Evolutionary conservation across 30 jellyfish, hydroid and myxozoan species (phyloP).

Genomic region (Pelagia noctiluca): DNA sequence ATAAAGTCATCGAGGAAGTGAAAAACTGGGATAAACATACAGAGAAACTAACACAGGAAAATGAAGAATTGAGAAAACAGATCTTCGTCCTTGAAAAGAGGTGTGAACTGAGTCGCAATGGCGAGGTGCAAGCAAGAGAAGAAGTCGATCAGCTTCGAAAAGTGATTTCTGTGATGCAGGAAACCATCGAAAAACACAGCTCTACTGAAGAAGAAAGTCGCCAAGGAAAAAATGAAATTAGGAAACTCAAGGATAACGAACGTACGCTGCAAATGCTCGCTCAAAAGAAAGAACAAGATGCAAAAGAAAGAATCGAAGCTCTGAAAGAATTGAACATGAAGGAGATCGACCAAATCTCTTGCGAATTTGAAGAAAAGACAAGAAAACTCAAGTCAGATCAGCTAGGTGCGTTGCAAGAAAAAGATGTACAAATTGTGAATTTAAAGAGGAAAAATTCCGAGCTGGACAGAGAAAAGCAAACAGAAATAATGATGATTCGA

Average conservation of each 20-base stretch:
- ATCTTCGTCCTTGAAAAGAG: slow-evolving; percentile 31
- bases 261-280: not conserved
- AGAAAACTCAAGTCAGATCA: not conserved
- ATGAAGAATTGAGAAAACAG: slow-evolving; percentile 36
- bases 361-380: slow-evolving; percentile 34
- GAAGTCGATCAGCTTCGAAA: slow-evolving; percentile 61
- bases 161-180: slow-evolving; percentile 37
- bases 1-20: slow-evolving; percentile 39
- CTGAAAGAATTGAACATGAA: slow-evolving; percentile 15
- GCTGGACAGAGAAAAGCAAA: slow-evolving; percentile 38
- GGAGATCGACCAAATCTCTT: slow-evolving; percentile 1
- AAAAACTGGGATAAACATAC: slow-evolving; percentile 60
- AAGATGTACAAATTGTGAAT: slow-evolving; percentile 8
- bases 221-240: slow-evolving; percentile 20
- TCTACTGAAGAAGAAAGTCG: slow-evolving; percentile 43
- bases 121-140: slow-evolving; percentile 61
- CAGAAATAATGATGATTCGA: slow-evolving; percentile 49
- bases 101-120: slow-evolving; percentile 52
- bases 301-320: slow-evolving; percentile 35
- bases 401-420: slow-evolving; percentile 34
- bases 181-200: slow-evolving; percentile 42
- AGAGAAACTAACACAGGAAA: slow-evolving; percentile 50
- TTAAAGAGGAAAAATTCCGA: not conserved
- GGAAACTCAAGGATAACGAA: slow-evolving; percentile 16
- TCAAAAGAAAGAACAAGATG: slow-evolving; percentile 24